These are phyloP conservation scores for Oncorhynchus mykiss DNA, from an alignment of 2,113 vertebrate species.

Conservation along the genomic window DNA sequence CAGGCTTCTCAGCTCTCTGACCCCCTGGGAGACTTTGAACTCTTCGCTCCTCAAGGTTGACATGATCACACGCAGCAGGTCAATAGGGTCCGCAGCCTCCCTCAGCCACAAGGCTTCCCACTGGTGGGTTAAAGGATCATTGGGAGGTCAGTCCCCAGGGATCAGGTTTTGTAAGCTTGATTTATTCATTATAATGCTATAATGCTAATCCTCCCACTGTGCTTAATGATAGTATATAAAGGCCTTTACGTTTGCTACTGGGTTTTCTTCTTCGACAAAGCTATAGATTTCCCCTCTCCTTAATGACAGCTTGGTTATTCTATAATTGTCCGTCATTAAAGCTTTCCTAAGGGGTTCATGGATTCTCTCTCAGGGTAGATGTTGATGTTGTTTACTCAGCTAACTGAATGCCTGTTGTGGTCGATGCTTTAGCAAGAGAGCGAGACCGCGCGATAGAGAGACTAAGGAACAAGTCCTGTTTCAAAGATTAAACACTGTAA, in stretches of 20 bases:
- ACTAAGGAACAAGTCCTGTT: not conserved
- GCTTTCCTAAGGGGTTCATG: not conserved
- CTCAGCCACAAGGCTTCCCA: too few relatives aligned
- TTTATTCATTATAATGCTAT: not conserved
- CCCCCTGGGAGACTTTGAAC: conserved; percentile 13
- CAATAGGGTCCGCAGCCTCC: too few relatives aligned
- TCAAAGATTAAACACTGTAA: conserved; percentile 4
- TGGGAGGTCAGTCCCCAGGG: too few relatives aligned
- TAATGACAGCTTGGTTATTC: not conserved
- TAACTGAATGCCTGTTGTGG: conserved; percentile 3
- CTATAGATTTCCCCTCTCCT: not conserved
- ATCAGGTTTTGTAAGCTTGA: not conserved
- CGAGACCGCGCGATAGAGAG: too few relatives aligned
- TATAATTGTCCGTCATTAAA: not conserved
- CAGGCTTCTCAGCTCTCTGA: conserved; percentile 1
- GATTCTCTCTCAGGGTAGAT: conserved; percentile 10
- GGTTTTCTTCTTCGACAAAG: not conserved
- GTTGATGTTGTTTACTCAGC: conserved; percentile 7
- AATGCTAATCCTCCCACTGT: not conserved
- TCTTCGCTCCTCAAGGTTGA: conserved; percentile 9
- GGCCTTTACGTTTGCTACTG: not conserved
- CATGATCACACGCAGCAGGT: conserved; percentile 3
- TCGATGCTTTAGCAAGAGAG: too few relatives aligned
- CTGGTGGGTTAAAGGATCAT: too few relatives aligned
- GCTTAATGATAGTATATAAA: not conserved